These are phyloP conservation scores for Panthera leo DNA, from an alignment of 2,113 vertebrate species.

Conservation along the genomic window DNA sequence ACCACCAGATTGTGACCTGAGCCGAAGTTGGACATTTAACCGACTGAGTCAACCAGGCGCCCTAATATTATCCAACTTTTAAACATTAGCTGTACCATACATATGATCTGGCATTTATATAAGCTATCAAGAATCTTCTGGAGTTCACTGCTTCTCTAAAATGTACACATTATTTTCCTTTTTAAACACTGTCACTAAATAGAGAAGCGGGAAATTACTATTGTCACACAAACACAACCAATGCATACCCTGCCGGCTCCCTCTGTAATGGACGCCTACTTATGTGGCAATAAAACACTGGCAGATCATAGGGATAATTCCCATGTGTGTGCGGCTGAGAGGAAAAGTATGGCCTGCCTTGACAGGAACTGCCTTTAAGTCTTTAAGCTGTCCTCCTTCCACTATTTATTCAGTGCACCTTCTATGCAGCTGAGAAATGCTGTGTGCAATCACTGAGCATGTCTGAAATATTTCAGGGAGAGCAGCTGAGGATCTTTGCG, in stretches of 20 bases:
- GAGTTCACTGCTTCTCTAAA: background rate
- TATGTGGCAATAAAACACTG: background rate
- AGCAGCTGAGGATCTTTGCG: background rate
- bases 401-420: background rate
- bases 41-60: too few species aligned
- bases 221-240: constrained; percentile 46
- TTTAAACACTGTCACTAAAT: constrained; percentile 48
- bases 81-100: background rate
- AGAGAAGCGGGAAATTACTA: constrained; percentile 65
- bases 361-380: constrained; percentile 62
- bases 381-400: constrained; percentile 61
- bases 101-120: background rate
- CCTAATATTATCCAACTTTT: background rate
- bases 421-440: background rate
- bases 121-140: background rate
- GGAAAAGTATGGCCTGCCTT: constrained; percentile 50
- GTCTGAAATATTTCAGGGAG: background rate
- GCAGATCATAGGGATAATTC: constrained; percentile 39
- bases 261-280: constrained; percentile 38
- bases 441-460: background rate
- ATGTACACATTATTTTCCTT: background rate
- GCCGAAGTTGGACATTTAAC: too few species aligned
- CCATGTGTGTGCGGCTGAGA: background rate
- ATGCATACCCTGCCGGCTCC: background rate
- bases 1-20: too few species aligned